A percentile compares a stretch with the other conserved stretches of the same genome.
phyloP scores from a whole-genome alignment of 2,888 invertebrate genomes.

The Ptilodon capucinus region DNA sequence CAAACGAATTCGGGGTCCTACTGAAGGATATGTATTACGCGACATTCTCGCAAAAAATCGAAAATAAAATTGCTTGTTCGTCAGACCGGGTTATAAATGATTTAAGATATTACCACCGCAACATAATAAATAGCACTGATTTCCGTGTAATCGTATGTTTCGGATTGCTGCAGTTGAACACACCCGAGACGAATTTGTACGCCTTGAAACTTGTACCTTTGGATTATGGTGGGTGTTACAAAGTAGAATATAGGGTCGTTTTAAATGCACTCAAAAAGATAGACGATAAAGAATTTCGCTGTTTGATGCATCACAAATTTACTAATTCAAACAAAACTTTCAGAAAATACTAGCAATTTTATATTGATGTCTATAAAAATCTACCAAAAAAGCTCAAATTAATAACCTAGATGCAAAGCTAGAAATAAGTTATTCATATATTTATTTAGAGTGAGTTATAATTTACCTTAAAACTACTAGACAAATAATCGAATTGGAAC shows the following conservation, averaged over 20 bases:
- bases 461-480: no score
- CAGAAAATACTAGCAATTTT: conserved; percentile 3
- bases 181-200: conserved; percentile 31
- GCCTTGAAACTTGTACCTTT: conserved; percentile 35
- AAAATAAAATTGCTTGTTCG: not conserved
- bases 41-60: conserved; percentile 5
- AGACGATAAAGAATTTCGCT: conserved; percentile 33
- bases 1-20: conserved; percentile 29
- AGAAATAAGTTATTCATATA: no score
- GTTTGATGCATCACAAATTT: conserved; percentile 32
- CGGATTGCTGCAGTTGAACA: conserved; percentile 17
- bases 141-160: conserved; percentile 10
- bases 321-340: conserved; percentile 21
- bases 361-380: no score
- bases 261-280: conserved; percentile 28
- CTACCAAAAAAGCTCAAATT: no score
- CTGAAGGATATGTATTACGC: conserved; percentile 20
- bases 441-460: no score
- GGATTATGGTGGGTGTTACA: conserved; percentile 3
- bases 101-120: not conserved
- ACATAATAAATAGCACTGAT: not conserved
- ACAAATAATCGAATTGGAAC: no score
- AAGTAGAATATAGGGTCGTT: conserved; percentile 18
- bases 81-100: not conserved
- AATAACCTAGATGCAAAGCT: no score